Evolutionary conservation across 2,888 invertebrate genomes (phyloP).

Genomic region (Chelonus formosanus): DNA sequence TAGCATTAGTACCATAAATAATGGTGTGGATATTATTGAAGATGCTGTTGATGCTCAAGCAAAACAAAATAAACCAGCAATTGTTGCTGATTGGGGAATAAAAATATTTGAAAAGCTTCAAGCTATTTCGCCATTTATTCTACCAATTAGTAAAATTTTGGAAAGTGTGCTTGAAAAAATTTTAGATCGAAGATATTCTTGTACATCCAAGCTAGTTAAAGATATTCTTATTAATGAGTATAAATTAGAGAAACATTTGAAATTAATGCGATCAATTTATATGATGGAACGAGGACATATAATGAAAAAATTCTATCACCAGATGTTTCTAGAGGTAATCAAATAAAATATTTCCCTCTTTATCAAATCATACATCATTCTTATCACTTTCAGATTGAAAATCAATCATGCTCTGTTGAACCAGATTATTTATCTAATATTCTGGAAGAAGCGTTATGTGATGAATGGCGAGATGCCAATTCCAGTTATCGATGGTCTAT

Average conservation of each 20-base stretch:
- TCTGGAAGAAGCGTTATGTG: conserved; percentile 65
- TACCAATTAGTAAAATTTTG: conserved; percentile 65
- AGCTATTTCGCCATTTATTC: conserved; percentile 50
- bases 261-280: conserved; percentile 66
- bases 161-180: conserved; percentile 62
- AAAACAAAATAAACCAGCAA: conserved; percentile 3
- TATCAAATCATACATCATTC: too few species aligned
- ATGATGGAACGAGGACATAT: conserved; percentile 68
- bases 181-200: conserved; percentile 61
- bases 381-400: conserved; percentile 62
- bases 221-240: conserved; percentile 66
- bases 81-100: conserved; percentile 33
- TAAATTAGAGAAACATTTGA: conserved; percentile 64
- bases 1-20: not conserved
- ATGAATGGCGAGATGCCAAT: conserved; percentile 64
- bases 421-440: conserved; percentile 64
- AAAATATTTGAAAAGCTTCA: conserved; percentile 48
- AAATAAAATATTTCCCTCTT: too few species aligned
- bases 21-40: not conserved
- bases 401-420: conserved; percentile 64
- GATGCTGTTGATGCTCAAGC: conserved; percentile 45
- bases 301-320: conserved; percentile 67
- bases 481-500: conserved; percentile 57
- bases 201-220: conserved; percentile 67
- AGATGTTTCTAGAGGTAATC: conserved; percentile 66